Evolutionary conservation across 2,888 invertebrate genomes (phyloP).

Genomic region (Platerodrilus igneus): DNA sequence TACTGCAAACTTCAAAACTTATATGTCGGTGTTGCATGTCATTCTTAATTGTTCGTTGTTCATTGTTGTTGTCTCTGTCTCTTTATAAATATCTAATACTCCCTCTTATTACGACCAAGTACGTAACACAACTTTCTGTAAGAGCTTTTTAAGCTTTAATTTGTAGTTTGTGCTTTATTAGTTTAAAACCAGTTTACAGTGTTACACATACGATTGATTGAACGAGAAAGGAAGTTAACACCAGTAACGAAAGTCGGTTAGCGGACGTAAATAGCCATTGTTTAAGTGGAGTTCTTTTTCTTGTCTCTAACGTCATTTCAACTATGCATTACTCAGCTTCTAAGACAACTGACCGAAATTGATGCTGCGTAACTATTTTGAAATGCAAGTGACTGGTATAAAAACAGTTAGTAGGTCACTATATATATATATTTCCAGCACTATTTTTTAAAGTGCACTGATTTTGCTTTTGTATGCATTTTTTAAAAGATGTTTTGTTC

Average conservation of each 20-base stretch:
- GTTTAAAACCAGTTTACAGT: too few species aligned
- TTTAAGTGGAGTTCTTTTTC: constrained; percentile 13
- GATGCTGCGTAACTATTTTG: constrained; percentile 6
- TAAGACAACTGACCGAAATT: constrained; percentile 1
- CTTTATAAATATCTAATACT: constrained; percentile 36
- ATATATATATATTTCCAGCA: constrained; percentile 2
- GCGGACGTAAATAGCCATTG: constrained; percentile 9
- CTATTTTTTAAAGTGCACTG: constrained; percentile 2
- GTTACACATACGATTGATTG: too few species aligned
- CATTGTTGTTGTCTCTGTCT: constrained; percentile 47
- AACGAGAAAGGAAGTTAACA: constrained; percentile 1
- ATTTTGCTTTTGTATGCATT: constrained; percentile 5
- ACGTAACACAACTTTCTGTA: too few species aligned
- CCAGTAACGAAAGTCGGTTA: constrained; percentile 4
- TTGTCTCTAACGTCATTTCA: constrained; percentile 9
- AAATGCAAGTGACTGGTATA: constrained; percentile 13
- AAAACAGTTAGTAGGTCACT: too few species aligned
- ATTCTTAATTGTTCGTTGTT: constrained; percentile 46
- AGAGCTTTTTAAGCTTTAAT: too few species aligned
- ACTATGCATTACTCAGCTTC: background rate
- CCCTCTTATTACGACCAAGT: constrained; percentile 21
- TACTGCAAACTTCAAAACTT: too few species aligned
- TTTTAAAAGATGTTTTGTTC: constrained; percentile 2
- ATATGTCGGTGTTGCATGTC: constrained; percentile 45
- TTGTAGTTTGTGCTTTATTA: too few species aligned